Evolutionary conservation across 35 echinoderm and acorn worm genomes (phyloP).

Genomic region (Apostichopus japonicus): DNA sequence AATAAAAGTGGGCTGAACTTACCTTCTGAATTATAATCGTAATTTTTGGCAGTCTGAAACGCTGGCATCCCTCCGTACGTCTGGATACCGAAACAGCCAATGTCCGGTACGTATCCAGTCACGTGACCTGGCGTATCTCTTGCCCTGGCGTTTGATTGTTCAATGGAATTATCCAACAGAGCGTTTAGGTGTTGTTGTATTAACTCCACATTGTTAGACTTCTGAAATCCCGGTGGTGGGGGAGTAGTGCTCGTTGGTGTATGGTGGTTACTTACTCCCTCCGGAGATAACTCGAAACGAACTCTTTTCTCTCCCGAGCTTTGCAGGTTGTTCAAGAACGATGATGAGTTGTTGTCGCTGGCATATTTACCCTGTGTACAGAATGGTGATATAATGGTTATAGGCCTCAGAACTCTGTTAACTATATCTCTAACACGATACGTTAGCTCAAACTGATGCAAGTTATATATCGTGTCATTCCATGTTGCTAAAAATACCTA

Average conservation of each 20-base stretch:
- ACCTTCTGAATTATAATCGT: slow-evolving; percentile 17
- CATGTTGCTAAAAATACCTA: too few relatives aligned
- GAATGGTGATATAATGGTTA: background rate
- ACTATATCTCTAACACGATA: too few relatives aligned
- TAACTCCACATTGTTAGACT: slow-evolving; percentile 30
- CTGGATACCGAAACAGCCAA: background rate
- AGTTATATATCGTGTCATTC: too few relatives aligned
- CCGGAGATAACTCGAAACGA: slow-evolving; percentile 25
- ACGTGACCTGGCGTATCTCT: background rate
- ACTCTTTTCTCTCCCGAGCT: slow-evolving; percentile 22
- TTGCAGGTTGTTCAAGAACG: background rate
- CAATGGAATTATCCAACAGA: slow-evolving; percentile 10
- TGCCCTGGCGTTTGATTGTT: background rate
- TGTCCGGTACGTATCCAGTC: background rate
- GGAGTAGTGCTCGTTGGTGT: background rate
- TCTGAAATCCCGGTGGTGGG: slow-evolving; percentile 43
- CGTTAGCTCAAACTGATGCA: too few relatives aligned
- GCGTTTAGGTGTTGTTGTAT: slow-evolving; percentile 43
- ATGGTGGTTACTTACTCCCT: background rate
- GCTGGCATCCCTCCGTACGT: background rate
- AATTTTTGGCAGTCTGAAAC: background rate
- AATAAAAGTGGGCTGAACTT: background rate
- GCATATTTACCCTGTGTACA: slow-evolving; percentile 10
- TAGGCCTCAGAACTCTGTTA: too few relatives aligned
- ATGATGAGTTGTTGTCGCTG: background rate